phyloP scores from a whole-genome alignment of 2,113 vertebrate genomes.

The Neodon shergylaensis region DNA sequence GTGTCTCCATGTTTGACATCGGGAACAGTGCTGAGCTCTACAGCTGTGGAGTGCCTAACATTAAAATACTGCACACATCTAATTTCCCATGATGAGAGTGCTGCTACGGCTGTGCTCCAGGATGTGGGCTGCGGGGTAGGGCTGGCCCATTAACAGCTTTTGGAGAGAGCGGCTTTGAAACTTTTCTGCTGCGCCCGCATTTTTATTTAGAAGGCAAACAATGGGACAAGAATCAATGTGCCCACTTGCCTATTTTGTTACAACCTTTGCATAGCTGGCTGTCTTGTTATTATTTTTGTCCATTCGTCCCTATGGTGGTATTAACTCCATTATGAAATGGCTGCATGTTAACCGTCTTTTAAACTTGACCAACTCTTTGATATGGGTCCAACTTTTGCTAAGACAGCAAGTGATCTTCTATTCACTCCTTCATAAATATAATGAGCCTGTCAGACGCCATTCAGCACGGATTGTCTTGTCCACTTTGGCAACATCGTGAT shows the following conservation, averaged over 20 bases:
- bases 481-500: neutral
- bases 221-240: neutral
- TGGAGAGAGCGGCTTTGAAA: neutral
- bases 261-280: neutral
- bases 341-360: neutral
- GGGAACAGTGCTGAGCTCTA: neutral
- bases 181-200: neutral
- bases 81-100: neutral
- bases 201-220: conserved; percentile 11
- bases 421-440: neutral
- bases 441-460: neutral
- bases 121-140: neutral
- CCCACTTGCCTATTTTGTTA: neutral
- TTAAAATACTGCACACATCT: neutral
- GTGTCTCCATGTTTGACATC: conserved; percentile 12
- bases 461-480: neutral
- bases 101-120: neutral
- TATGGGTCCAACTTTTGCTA: neutral
- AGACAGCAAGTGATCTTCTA: neutral
- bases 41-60: neutral
- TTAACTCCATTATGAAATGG: neutral
- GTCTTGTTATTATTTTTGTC: neutral
- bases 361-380: neutral
- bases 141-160: neutral
- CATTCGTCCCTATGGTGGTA: neutral